A percentile compares a stretch with the other conserved stretches of the same genome.
These are phyloP conservation scores for Bubalus kerabau DNA, from an alignment of 2,113 vertebrate species.

Conservation along the genomic window DNA sequence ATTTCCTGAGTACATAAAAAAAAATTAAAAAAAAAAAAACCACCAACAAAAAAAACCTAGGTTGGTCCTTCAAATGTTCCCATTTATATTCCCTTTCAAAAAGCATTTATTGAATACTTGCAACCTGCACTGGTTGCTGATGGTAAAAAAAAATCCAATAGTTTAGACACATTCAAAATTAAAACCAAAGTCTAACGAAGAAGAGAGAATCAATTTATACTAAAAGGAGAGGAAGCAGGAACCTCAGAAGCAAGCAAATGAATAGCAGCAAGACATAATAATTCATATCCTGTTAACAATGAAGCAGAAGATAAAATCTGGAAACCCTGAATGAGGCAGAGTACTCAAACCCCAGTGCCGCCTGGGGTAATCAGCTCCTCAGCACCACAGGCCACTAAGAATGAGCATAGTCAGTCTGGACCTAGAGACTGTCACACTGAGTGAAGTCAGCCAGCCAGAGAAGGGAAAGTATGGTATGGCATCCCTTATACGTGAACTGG, in stretches of 20 bases:
- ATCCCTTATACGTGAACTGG: not conserved
- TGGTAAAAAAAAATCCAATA: not conserved
- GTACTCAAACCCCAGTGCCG: not conserved
- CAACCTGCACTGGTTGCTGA: not conserved
- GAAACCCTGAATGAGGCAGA: not conserved
- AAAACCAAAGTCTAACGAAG: not conserved
- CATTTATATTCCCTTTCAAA: not conserved
- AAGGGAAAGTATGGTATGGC: not conserved
- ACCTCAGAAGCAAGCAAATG: not conserved
- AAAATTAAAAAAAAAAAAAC: not conserved
- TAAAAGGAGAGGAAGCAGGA: not conserved
- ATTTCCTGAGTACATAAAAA: not conserved
- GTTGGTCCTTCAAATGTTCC: not conserved
- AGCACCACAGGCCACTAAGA: not conserved
- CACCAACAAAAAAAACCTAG: not conserved
- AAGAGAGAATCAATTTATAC: not conserved
- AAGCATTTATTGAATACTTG: not conserved
- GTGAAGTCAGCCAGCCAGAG: not conserved
- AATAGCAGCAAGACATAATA: not conserved
- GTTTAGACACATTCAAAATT: not conserved
- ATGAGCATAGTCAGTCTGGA: not conserved
- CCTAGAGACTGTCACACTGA: not conserved
- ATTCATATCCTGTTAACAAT: not conserved
- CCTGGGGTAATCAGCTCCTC: not conserved
- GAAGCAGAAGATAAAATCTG: not conserved